phyloP scores from a whole-genome alignment of 2,113 vertebrate genomes.

The Mustela nigripes region DNA sequence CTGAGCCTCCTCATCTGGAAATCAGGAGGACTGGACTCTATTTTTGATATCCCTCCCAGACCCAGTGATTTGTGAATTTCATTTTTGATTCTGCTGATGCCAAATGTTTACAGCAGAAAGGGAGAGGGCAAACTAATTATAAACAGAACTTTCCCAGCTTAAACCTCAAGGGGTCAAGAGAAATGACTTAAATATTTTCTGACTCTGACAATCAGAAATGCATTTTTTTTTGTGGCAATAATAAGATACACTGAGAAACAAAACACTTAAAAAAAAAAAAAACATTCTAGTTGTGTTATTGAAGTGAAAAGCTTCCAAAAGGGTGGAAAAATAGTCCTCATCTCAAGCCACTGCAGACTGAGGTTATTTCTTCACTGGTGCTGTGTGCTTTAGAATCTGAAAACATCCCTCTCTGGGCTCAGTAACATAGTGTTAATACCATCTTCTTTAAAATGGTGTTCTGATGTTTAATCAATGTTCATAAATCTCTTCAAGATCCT shows the following conservation, averaged over 20 bases:
- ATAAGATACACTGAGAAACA: slow-evolving; percentile 21
- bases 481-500: slow-evolving; percentile 73
- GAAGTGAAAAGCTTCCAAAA: background rate
- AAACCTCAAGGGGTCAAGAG: slow-evolving; percentile 56
- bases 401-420: slow-evolving; percentile 52
- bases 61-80: slow-evolving; percentile 62
- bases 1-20: slow-evolving; percentile 53
- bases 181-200: slow-evolving; percentile 62
- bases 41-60: slow-evolving; percentile 52
- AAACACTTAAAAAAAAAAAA: background rate
- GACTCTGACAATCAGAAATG: slow-evolving; percentile 59
- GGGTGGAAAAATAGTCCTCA: background rate
- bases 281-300: background rate
- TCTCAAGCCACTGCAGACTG: background rate
- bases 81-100: slow-evolving; percentile 63
- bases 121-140: slow-evolving; percentile 64
- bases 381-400: slow-evolving; percentile 39
- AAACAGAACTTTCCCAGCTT: slow-evolving; percentile 62
- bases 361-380: background rate
- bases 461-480: slow-evolving; percentile 78
- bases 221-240: slow-evolving; percentile 54
- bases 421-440: background rate
- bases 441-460: slow-evolving; percentile 53
- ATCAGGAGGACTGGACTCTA: slow-evolving; percentile 36
- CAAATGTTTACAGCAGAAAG: slow-evolving; percentile 68